phyloP scores from a whole-genome alignment of 2,113 vertebrate species.

The Hystrix cristata region DNA sequence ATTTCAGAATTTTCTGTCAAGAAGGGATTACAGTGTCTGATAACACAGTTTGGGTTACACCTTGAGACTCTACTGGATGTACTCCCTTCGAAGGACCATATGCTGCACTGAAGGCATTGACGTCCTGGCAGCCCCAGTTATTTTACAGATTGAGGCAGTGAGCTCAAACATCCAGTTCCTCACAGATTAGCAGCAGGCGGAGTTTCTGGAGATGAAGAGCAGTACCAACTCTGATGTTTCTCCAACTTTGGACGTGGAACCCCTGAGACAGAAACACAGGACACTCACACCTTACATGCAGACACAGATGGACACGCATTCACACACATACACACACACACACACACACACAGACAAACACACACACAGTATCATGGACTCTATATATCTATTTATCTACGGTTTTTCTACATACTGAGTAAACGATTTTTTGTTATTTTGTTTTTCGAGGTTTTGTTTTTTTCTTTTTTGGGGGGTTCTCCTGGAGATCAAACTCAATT shows the following conservation, averaged over 20 bases:
- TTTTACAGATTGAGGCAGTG: not conserved
- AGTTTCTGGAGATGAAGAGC: not conserved
- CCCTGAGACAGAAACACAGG: not conserved
- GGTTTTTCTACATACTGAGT: too few relatives aligned
- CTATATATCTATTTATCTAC: too few relatives aligned
- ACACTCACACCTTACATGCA: not conserved
- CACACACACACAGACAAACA: too few relatives aligned
- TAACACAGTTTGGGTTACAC: not conserved
- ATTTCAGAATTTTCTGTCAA: not conserved
- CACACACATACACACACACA: too few relatives aligned
- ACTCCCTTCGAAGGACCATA: not conserved
- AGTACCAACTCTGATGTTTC: too few relatives aligned
- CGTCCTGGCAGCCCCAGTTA: not conserved
- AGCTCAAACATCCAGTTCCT: not conserved
- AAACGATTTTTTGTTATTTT: too few relatives aligned
- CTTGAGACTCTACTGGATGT: too few relatives aligned
- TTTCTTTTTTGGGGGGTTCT: too few relatives aligned
- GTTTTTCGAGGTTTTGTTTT: too few relatives aligned
- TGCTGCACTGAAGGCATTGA: fast-evolving
- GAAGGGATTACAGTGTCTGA: not conserved
- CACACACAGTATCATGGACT: too few relatives aligned
- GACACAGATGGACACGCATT: too few relatives aligned
- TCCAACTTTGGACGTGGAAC: not conserved
- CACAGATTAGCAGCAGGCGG: not conserved
- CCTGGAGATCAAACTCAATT: too few relatives aligned